Evolutionary conservation across 2,113 vertebrate species (phyloP).

Genomic region (Megaceryle torquata): DNA sequence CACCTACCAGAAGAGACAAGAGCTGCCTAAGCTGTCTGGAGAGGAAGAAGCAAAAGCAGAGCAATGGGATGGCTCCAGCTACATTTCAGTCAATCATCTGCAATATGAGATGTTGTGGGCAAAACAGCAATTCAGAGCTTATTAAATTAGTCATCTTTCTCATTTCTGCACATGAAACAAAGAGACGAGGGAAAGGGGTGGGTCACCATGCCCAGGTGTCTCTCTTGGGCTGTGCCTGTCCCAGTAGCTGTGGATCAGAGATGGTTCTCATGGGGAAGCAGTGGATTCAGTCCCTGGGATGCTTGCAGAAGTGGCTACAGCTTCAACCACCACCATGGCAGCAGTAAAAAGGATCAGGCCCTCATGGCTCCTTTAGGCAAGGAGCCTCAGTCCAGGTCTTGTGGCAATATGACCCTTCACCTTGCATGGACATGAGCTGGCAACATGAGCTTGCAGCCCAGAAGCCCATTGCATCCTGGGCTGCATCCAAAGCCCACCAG

Average conservation of each 20-base stretch:
- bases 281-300: neutral
- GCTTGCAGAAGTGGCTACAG: neutral
- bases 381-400: neutral
- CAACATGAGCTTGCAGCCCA: neutral
- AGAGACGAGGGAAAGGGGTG: neutral
- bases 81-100: neutral
- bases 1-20: neutral
- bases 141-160: neutral
- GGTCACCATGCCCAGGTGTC: rapidly evolving
- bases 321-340: neutral
- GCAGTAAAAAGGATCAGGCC: neutral
- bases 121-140: neutral
- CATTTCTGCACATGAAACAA: neutral
- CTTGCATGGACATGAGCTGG: neutral
- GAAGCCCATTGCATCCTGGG: neutral
- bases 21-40: neutral
- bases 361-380: neutral
- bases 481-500: neutral
- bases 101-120: neutral
- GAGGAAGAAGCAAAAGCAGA: neutral
- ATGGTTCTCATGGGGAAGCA: neutral
- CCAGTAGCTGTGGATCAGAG: neutral
- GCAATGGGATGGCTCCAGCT: rapidly evolving
- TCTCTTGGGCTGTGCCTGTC: neutral
- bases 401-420: neutral